A percentile compares a stretch with the other conserved stretches of the same genome.
Conservation (phyloP, 2,797 vertebrate species). For the Monodelphis domestica region DNA sequence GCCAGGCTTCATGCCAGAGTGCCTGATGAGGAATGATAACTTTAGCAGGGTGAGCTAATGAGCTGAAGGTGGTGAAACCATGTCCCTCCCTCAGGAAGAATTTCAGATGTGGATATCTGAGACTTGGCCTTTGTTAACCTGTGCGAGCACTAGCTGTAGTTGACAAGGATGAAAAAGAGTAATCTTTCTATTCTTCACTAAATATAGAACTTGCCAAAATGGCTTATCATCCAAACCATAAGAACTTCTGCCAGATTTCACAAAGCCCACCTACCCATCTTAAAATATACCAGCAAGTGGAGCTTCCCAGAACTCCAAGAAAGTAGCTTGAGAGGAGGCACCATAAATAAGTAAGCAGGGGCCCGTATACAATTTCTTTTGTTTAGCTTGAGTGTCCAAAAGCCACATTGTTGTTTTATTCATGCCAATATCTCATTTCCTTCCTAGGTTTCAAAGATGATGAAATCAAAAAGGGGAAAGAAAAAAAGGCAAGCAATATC, state of each 20-base stretch:
- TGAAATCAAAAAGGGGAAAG: constrained; percentile 75
- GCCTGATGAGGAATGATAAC: neutral
- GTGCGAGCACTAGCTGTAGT: neutral
- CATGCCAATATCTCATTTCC: constrained; percentile 86
- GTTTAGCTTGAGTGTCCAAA: constrained; percentile 84
- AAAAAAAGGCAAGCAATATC: constrained; percentile 77
- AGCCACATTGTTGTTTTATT: constrained; percentile 87
- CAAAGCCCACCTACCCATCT: neutral
- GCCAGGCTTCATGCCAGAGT: neutral
- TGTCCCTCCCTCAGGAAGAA: neutral
- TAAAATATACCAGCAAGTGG: constrained; percentile 6
- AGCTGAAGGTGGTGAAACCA: neutral
- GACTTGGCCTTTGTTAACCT: neutral
- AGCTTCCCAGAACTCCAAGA: constrained; percentile 58
- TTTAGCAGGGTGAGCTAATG: neutral
- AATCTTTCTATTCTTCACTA: neutral
- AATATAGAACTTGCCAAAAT: neutral
- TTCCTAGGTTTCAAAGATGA: constrained; percentile 85
- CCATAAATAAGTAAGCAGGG: constrained; percentile 87
- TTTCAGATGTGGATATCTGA: neutral
- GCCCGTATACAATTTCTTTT: constrained; percentile 86
- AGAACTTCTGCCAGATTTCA: neutral
- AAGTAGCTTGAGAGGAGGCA: constrained; percentile 75
- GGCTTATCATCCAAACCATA: constrained; percentile 22
- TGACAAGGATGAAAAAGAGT: neutral